These are phyloP conservation scores for Sardina pilchardus DNA, from an alignment of 2,113 vertebrate genomes.

Conservation along the genomic window DNA sequence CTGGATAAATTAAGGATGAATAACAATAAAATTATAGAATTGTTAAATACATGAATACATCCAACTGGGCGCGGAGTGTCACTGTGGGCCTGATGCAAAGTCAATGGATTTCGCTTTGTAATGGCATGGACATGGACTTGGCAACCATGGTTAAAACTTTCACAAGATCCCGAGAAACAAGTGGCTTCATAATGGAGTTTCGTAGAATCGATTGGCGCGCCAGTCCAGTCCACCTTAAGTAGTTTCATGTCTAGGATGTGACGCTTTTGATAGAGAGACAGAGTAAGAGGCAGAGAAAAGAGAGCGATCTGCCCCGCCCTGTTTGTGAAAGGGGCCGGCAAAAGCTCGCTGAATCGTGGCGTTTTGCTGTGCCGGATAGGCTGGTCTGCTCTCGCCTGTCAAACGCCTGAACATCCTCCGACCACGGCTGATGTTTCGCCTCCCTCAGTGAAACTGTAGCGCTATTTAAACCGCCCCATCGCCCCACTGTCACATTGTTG, in stretches of 20 bases:
- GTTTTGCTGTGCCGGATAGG: slow-evolving; percentile 5
- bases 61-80: no score
- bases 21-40: neutral
- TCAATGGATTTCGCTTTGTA: neutral
- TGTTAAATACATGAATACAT: no score
- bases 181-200: neutral
- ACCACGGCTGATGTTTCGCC: neutral
- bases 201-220: neutral
- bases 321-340: neutral
- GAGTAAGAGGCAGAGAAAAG: neutral
- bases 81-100: neutral
- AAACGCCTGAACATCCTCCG: slow-evolving; percentile 14
- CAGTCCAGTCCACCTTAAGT: slow-evolving; percentile 10
- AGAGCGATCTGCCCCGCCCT: neutral
- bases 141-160: neutral
- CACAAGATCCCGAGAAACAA: neutral
- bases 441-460: slow-evolving; percentile 13
- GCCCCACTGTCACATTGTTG: slow-evolving; percentile 5
- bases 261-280: slow-evolving; percentile 8
- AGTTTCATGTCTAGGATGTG: slow-evolving; percentile 22
- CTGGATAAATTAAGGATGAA: no score
- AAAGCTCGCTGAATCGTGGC: neutral
- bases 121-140: neutral
- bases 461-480: slow-evolving; percentile 1
- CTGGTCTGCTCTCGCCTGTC: slow-evolving; percentile 26